Conservation (phyloP, 2,113 vertebrate genomes). For the Bufo bufo region DNA sequence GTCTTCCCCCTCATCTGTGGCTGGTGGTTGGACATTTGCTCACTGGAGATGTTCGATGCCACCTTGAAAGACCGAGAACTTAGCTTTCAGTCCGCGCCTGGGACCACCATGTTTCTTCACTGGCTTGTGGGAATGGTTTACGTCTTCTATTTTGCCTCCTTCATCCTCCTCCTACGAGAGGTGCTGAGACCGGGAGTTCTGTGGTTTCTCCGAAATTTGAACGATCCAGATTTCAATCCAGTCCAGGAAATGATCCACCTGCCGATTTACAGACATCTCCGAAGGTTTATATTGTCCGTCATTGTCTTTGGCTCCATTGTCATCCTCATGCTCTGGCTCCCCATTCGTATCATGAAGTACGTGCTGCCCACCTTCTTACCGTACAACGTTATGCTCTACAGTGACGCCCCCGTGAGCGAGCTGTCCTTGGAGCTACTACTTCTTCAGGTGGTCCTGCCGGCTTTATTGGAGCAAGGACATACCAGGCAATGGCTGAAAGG, state of each 20-base stretch:
- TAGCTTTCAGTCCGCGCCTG: constrained; percentile 93
- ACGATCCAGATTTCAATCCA: constrained; percentile 97
- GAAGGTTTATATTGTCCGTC: constrained; percentile 96
- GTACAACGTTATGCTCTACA: constrained; percentile 98
- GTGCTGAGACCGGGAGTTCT: constrained; percentile 93
- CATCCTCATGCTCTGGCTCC: constrained; percentile 97
- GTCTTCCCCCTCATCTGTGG: constrained; percentile 97
- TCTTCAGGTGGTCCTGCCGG: constrained; percentile 97
- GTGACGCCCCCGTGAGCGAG: constrained; percentile 98
- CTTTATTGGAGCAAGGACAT: constrained; percentile 96
- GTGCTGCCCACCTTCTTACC: constrained; percentile 90
- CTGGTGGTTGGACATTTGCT: constrained; percentile 98
- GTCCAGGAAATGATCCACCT: constrained; percentile 98
- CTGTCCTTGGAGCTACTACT: constrained; percentile 94
- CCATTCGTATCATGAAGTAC: constrained; percentile 91
- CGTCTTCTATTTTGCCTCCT: constrained; percentile 97
- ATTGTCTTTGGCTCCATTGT: constrained; percentile 98
- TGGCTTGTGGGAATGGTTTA: constrained; percentile 98
- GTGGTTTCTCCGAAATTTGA: constrained; percentile 97
- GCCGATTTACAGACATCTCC: constrained; percentile 92
- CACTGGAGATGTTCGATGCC: constrained; percentile 97
- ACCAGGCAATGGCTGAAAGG: constrained; percentile 98
- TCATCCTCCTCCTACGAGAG: constrained; percentile 95
- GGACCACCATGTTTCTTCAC: constrained; percentile 96
- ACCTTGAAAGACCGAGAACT: constrained; percentile 90